Conservation (phyloP, 2,113 vertebrate genomes). For the Labrus mixtus region DNA sequence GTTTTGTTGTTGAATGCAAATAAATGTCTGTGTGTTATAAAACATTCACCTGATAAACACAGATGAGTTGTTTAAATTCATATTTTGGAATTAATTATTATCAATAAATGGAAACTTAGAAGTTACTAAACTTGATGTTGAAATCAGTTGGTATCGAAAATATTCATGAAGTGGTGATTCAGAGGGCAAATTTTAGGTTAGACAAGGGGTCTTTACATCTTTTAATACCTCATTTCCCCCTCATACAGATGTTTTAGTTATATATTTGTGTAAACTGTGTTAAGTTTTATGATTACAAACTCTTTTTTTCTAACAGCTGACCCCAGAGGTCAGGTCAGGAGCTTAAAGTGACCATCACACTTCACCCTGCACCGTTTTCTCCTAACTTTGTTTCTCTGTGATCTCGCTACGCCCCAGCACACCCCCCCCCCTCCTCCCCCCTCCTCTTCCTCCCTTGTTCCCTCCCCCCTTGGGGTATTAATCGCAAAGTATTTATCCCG, state of each 20-base stretch:
- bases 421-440: conserved; percentile 17
- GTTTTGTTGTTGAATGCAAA: neutral
- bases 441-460: conserved; percentile 25
- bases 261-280: neutral
- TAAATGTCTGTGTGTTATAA: neutral
- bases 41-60: neutral
- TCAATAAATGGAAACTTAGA: no score
- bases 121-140: neutral
- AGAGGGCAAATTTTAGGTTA: neutral
- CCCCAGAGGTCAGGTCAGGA: conserved; percentile 58
- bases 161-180: neutral
- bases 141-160: neutral
- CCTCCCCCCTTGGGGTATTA: conserved; percentile 62
- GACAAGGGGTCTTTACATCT: neutral
- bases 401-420: conserved; percentile 77
- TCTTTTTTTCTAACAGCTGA: conserved; percentile 7
- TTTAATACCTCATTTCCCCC: neutral
- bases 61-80: neutral
- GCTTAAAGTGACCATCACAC: conserved; percentile 53
- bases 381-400: conserved; percentile 64
- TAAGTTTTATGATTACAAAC: neutral
- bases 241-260: neutral
- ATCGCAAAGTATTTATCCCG: conserved; percentile 79
- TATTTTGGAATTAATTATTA: no score
- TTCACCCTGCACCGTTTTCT: conserved; percentile 43